Conservation (phyloP, 2,888 invertebrate genomes). For the Hymenopus coronatus region DNA sequence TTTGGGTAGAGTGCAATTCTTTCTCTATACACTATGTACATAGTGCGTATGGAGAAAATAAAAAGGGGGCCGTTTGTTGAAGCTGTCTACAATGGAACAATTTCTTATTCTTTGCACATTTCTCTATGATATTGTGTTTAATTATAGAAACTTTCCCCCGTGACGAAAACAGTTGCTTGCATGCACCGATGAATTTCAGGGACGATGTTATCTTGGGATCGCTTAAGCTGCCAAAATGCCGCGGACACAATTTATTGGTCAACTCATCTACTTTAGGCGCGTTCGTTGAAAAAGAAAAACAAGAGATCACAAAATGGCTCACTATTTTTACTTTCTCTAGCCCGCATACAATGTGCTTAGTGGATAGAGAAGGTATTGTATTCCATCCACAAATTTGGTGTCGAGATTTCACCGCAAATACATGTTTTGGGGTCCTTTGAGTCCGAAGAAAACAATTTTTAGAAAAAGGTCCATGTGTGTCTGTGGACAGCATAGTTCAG, state of each 20-base stretch:
- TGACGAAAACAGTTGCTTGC: neutral
- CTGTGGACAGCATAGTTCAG: too few relatives aligned
- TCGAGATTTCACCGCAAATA: too few relatives aligned
- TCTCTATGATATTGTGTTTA: neutral
- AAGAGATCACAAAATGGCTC: neutral
- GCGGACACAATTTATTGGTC: neutral
- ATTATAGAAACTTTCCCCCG: neutral
- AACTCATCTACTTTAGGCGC: neutral
- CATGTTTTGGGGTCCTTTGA: too few relatives aligned
- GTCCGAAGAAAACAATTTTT: too few relatives aligned
- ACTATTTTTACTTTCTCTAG: too few relatives aligned
- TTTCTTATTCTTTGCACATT: neutral
- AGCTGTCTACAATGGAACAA: neutral
- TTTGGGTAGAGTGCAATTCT: too few relatives aligned
- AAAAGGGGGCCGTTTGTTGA: neutral
- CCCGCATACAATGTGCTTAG: too few relatives aligned
- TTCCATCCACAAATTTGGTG: too few relatives aligned
- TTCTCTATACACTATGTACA: too few relatives aligned
- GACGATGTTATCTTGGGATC: neutral
- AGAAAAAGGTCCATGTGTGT: too few relatives aligned
- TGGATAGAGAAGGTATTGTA: too few relatives aligned
- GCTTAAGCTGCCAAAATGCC: neutral
- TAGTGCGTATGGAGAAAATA: too few relatives aligned
- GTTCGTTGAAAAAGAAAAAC: neutral
- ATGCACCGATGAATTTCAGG: neutral